Evolutionary conservation across 2,113 vertebrate genomes (phyloP).

Genomic region (Gallinago paraguaiae): DNA sequence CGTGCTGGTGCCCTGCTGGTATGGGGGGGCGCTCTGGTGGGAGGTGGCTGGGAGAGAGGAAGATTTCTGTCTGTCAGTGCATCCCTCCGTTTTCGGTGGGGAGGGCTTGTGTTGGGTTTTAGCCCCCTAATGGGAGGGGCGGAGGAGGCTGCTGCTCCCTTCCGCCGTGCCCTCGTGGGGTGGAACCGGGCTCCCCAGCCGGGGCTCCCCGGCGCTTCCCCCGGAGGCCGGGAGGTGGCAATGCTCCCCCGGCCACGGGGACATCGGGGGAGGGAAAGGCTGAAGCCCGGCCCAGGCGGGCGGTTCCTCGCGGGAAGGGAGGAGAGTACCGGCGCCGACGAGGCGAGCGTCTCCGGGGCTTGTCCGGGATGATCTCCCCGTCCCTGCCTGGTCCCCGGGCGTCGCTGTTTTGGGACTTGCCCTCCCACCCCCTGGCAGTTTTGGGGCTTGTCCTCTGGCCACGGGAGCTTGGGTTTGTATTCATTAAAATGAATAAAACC

Average conservation of each 20-base stretch:
- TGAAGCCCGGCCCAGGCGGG: neutral
- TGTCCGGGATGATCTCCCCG: neutral
- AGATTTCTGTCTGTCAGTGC: no score
- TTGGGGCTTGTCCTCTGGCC: rapidly evolving
- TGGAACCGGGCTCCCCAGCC: neutral
- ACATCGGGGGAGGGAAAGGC: neutral
- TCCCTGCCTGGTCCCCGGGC: no score
- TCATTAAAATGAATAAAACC: neutral
- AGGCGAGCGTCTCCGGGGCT: no score
- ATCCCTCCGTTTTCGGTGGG: neutral
- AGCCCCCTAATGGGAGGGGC: neutral
- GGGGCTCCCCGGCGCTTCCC: neutral
- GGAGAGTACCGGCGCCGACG: neutral
- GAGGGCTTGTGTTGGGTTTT: neutral
- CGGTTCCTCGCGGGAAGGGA: neutral
- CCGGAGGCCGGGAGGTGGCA: neutral
- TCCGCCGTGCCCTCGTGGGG: no score
- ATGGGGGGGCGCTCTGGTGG: no score
- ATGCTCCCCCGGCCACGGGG: neutral
- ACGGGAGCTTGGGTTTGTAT: neutral
- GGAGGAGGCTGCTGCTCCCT: neutral
- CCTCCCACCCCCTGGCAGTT: rapidly evolving
- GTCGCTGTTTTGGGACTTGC: neutral
- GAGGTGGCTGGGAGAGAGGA: no score
- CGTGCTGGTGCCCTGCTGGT: no score